phyloP scores from a whole-genome alignment of 2,797 vertebrate genomes.

The Picus viridis region DNA sequence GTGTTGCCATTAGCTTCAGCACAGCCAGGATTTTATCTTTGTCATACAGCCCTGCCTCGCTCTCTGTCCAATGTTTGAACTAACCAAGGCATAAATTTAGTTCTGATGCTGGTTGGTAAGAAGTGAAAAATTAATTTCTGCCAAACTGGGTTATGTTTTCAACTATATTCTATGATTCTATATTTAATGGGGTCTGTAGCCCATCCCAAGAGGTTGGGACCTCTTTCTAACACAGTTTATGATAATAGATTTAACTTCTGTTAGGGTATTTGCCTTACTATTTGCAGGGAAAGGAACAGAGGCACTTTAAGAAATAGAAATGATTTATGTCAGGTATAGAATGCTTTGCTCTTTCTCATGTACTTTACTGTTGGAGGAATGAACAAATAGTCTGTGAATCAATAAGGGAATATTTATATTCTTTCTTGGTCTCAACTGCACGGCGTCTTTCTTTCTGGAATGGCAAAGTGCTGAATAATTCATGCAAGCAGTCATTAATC shows the following conservation, averaged over 20 bases:
- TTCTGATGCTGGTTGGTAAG: conserved; percentile 17
- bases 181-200: conserved; percentile 28
- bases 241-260: conserved; percentile 46
- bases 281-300: background rate
- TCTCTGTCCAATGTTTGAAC: conserved; percentile 45
- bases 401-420: conserved; percentile 62
- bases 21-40: conserved; percentile 43
- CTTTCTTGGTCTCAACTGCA: conserved; percentile 9
- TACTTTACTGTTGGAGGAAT: conserved; percentile 39
- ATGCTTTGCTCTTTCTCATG: conserved; percentile 31
- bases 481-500: conserved; percentile 43
- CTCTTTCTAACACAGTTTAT: conserved; percentile 48
- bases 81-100: conserved; percentile 46
- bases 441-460: conserved; percentile 17
- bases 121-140: conserved; percentile 43
- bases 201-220: conserved; percentile 33
- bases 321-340: conserved; percentile 34
- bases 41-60: conserved; percentile 19
- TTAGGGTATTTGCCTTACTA: background rate
- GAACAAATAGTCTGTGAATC: conserved; percentile 58
- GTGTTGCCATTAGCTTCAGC: conserved; percentile 1
- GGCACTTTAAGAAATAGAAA: background rate
- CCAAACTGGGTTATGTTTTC: background rate
- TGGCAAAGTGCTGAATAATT: conserved; percentile 52
- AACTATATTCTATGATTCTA: background rate